Conservation (phyloP, 2,113 vertebrate genomes). For the Nesogale talazaci region DNA sequence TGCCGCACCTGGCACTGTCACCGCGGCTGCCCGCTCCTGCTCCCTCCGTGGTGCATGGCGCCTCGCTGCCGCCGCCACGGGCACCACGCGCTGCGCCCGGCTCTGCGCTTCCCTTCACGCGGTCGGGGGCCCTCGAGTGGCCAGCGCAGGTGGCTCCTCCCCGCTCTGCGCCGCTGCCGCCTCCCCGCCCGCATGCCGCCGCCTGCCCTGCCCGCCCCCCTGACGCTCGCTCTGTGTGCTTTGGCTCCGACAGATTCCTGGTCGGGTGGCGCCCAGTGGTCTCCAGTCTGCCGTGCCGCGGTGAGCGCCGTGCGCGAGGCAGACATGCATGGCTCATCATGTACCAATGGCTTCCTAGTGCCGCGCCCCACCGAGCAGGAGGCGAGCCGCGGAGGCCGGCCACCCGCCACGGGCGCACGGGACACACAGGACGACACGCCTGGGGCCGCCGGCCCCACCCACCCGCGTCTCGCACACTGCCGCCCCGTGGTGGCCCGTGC, state of each 20-base stretch:
- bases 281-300: slow-evolving; percentile 93
- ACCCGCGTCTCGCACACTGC: slow-evolving; percentile 69
- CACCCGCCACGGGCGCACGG: slow-evolving; percentile 82
- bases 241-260: slow-evolving; percentile 93
- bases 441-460: slow-evolving; percentile 82
- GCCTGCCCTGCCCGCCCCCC: slow-evolving; percentile 43
- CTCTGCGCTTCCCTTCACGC: background rate
- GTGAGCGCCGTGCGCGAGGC: slow-evolving; percentile 90
- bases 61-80: background rate
- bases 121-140: background rate
- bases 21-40: slow-evolving; percentile 6
- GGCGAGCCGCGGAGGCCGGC: slow-evolving; percentile 83
- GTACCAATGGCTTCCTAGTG: slow-evolving; percentile 89
- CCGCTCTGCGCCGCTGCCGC: too few relatives aligned
- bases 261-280: slow-evolving; percentile 93
- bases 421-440: slow-evolving; percentile 64
- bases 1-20: slow-evolving; percentile 51
- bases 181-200: background rate
- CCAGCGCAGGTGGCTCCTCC: too few relatives aligned
- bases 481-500: slow-evolving; percentile 81
- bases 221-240: slow-evolving; percentile 85
- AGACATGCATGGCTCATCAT: slow-evolving; percentile 91
- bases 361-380: slow-evolving; percentile 86
- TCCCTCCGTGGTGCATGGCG: slow-evolving; percentile 64
- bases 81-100: background rate